These are phyloP conservation scores for Eubucco bourcierii DNA, from an alignment of 2,113 vertebrate species.

Conservation along the genomic window DNA sequence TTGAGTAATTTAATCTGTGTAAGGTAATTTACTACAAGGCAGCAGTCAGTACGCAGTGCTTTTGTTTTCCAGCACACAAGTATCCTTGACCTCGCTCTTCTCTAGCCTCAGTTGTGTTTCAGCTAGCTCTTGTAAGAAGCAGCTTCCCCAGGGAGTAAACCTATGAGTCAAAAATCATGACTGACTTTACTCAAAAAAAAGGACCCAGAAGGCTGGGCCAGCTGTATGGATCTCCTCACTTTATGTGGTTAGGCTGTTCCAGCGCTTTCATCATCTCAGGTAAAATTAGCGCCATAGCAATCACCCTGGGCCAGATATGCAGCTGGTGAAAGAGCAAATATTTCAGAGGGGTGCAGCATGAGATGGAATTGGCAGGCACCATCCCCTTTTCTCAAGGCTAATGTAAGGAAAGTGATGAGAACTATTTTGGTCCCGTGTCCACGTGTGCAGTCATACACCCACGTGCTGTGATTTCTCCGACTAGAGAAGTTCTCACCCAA, in stretches of 20 bases:
- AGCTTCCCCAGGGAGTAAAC: not conserved
- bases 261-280: slow-evolving; percentile 25
- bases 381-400: not conserved
- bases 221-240: not conserved
- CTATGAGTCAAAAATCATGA: not conserved
- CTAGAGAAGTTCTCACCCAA: not conserved
- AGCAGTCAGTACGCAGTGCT: not conserved
- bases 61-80: not conserved
- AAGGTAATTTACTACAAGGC: slow-evolving; percentile 19
- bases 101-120: not conserved
- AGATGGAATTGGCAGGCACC: not conserved
- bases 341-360: not conserved
- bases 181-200: not conserved
- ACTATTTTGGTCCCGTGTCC: not conserved
- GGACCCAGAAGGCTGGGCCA: not conserved
- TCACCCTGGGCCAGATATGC: not conserved
- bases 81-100: not conserved
- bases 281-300: not conserved
- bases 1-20: slow-evolving; percentile 14
- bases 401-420: not conserved
- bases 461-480: not conserved
- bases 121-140: not conserved
- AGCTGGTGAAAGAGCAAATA: not conserved
- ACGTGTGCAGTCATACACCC: rapidly evolving
- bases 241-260: not conserved